Evolutionary conservation across 2,888 invertebrate species (phyloP), one percentile per base, ranked within the genome.

Genomic region (Zelleria hepariella): DNA sequence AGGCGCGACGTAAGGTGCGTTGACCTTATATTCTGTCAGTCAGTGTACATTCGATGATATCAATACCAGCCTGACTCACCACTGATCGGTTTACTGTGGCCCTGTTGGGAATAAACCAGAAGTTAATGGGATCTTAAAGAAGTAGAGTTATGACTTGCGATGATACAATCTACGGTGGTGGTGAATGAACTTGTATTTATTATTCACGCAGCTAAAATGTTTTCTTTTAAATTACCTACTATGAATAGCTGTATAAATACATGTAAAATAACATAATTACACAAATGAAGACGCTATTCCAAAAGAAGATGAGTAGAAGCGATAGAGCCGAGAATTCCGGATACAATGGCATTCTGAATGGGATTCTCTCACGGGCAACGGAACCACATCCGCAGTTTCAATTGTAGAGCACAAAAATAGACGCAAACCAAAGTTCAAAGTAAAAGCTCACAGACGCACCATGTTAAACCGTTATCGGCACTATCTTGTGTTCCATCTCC

Each of bases 361-460:
- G 65, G 71, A 76, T 65, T 68, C 73, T 80, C 78, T 73, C 79
- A 78, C 79, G 72, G 66, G 67, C 80, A 83, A 82, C 82, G 79
- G 82, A 79, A 82, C 74, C 72, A 70, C 76, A 78, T 82, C 83
- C 81, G 79, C 76, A 72, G 74, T 74, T 80, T 80, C 76, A 73
- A 73, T 74, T 71, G 71, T 75, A 67, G 74, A 76, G 71, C 77
- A 74, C 73, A 72, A 78, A 80, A 75, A 72, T 76, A 73, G 71
- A 67, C 65, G 69, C 73, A 75, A 78, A 76, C 71, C 73, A 75
- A 78, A 73, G 69, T 68, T 42, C 32, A 42, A 73, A 77, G 71
- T 71, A 73, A 76, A 75, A 73, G 65, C 70, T 65, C 69, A 74
- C 74, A 70, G 72, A 71, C 68, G 68, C 69, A 74, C 70, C 70